Percentiles rank a stretch among this genome's conserved stretches.
These are phyloP conservation scores for Erannis defoliaria DNA, from an alignment of 2,888 invertebrate species.

Conservation along the genomic window DNA sequence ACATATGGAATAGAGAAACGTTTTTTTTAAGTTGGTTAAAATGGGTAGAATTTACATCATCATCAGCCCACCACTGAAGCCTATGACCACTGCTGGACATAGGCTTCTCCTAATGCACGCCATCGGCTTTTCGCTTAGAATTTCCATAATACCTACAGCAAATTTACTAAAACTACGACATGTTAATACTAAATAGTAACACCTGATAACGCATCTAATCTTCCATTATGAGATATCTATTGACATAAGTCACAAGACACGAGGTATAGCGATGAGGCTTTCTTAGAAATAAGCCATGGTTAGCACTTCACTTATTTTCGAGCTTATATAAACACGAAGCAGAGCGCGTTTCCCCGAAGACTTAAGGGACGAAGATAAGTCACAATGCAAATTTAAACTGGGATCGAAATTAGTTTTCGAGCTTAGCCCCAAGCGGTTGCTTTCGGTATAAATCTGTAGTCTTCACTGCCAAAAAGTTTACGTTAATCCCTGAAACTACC, in stretches of 20 bases:
- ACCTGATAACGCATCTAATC: too few species aligned
- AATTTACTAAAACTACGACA: too few species aligned
- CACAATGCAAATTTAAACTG: slow-evolving; percentile 43
- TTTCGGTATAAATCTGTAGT: slow-evolving; percentile 42
- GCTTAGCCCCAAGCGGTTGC: slow-evolving; percentile 41
- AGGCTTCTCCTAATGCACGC: too few species aligned
- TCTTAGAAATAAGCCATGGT: slow-evolving; percentile 4
- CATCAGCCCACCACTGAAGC: too few species aligned
- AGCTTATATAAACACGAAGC: slow-evolving; percentile 17
- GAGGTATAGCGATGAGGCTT: background rate
- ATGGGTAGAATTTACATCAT: too few species aligned
- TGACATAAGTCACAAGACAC: background rate
- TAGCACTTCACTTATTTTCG: slow-evolving; percentile 17
- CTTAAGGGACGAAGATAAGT: slow-evolving; percentile 28
- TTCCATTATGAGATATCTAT: background rate
- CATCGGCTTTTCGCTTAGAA: too few species aligned
- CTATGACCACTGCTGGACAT: too few species aligned
- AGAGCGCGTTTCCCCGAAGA: slow-evolving; percentile 23
- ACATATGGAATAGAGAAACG: too few species aligned
- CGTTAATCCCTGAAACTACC: slow-evolving; percentile 44
- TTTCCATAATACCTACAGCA: too few species aligned
- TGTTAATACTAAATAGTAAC: too few species aligned
- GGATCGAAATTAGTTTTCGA: slow-evolving; percentile 44
- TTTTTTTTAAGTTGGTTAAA: too few species aligned
- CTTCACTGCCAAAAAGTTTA: slow-evolving; percentile 40